Percentiles rank a stretch among this genome's conserved stretches.
Evolutionary conservation across 2,113 vertebrate genomes (phyloP).

Genomic region (Thymallus thymallus): DNA sequence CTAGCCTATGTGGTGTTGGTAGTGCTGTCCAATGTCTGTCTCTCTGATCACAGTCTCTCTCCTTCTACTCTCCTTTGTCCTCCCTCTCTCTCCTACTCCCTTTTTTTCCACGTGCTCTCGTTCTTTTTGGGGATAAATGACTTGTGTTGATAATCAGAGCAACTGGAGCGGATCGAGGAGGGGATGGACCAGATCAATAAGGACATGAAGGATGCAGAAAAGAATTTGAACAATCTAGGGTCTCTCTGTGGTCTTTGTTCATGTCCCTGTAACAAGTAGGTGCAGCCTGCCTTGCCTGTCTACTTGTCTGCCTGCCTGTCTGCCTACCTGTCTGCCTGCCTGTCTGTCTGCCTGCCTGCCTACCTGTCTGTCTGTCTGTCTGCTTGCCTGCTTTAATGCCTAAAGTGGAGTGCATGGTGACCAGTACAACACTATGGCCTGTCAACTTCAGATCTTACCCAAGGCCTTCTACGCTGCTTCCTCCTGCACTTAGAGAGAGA

Average conservation of each 20-base stretch:
- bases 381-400: conserved; percentile 40
- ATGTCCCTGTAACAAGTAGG: conserved; percentile 85
- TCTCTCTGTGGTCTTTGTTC: conserved; percentile 82
- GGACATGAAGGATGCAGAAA: conserved; percentile 96
- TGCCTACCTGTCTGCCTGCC: conserved; percentile 35
- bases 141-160: conserved; percentile 91
- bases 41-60: conserved; percentile 96
- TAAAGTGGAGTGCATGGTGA: conserved; percentile 59
- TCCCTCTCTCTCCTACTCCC: conserved; percentile 76
- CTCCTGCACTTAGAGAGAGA: background rate
- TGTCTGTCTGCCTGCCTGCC: conserved; percentile 58
- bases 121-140: conserved; percentile 75
- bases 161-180: conserved; percentile 99
- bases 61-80: conserved; percentile 92
- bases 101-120: conserved; percentile 87
- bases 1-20: conserved; percentile 91
- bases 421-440: conserved; percentile 48
- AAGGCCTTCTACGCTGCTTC: background rate
- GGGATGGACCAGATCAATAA: conserved; percentile 99
- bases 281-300: conserved; percentile 82
- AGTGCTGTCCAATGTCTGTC: conserved; percentile 75
- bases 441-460: conserved; percentile 25
- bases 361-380: conserved; percentile 36
- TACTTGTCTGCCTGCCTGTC: conserved; percentile 52
- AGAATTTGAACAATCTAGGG: conserved; percentile 85